These are phyloP conservation scores for Hirtodrosophila histrioides DNA, from an alignment of 2,888 invertebrate species.

Conservation along the genomic window DNA sequence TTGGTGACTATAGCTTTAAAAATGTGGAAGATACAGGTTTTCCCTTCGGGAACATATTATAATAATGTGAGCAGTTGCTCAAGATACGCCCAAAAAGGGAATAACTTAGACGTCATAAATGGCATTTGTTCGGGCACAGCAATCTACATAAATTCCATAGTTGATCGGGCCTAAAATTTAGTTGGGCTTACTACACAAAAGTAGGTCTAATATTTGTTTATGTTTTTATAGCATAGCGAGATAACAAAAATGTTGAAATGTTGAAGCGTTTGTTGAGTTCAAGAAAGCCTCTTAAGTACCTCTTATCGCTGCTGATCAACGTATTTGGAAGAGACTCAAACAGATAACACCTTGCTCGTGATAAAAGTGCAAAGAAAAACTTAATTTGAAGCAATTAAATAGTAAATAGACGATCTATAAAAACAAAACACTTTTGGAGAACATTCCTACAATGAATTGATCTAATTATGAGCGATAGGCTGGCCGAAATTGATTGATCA, in stretches of 20 bases:
- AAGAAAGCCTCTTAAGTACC: conserved; percentile 16
- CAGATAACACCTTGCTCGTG: conserved; percentile 21
- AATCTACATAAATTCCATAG: too few species aligned
- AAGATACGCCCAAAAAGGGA: too few species aligned
- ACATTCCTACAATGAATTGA: not conserved
- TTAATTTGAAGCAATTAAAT: not conserved
- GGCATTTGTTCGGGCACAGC: too few species aligned
- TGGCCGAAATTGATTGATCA: conserved; percentile 15
- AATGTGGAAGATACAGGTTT: too few species aligned
- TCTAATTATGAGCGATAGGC: not conserved
- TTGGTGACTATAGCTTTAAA: too few species aligned
- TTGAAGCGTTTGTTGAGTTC: conserved; percentile 3
- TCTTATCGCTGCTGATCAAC: conserved; percentile 24
- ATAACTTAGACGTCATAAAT: too few species aligned
- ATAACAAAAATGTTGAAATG: conserved; percentile 8
- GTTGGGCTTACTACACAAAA: too few species aligned
- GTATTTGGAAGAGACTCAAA: not conserved
- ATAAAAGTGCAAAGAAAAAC: conserved; percentile 2
- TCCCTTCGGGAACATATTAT: too few species aligned
- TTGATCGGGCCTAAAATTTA: too few species aligned
- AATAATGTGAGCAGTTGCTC: too few species aligned
- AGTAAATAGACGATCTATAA: conserved; percentile 4
- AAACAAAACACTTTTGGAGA: not conserved
- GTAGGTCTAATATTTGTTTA: too few species aligned
- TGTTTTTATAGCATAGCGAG: too few species aligned